phyloP scores from a whole-genome alignment of 2,797 vertebrate genomes.

The Phataginus tetradactyla region DNA sequence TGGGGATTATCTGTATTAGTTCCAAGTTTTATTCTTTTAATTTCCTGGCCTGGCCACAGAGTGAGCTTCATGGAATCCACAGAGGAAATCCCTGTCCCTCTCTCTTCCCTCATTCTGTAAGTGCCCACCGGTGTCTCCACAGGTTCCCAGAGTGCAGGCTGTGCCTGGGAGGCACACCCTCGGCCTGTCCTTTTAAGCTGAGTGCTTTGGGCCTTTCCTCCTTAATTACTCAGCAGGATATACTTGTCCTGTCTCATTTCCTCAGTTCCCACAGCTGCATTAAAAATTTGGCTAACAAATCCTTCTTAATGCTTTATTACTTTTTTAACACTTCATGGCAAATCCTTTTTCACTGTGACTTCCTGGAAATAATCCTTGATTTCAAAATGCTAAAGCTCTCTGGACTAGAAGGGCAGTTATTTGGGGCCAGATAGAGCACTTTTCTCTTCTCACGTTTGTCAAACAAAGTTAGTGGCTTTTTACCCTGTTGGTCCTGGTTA shows the following conservation, averaged over 20 bases:
- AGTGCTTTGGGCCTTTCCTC: conserved; percentile 47
- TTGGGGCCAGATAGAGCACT: neutral
- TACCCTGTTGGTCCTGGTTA: neutral
- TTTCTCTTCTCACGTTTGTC: neutral
- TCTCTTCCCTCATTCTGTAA: neutral
- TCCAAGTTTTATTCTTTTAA: conserved; percentile 57
- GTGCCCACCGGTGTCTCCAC: neutral
- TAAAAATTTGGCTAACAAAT: conserved; percentile 67
- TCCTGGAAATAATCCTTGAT: conserved; percentile 54
- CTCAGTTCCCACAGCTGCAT: conserved; percentile 69
- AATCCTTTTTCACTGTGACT: conserved; percentile 48
- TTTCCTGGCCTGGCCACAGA: conserved; percentile 33
- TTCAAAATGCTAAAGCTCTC: conserved; percentile 49
- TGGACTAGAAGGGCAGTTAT: neutral
- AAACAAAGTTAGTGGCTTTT: conserved; percentile 33
- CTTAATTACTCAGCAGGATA: conserved; percentile 73
- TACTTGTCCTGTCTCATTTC: conserved; percentile 65
- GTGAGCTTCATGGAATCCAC: neutral
- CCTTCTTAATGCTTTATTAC: conserved; percentile 64
- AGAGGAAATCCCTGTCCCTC: conserved; percentile 14
- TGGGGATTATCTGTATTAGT: neutral
- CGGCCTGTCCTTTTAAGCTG: conserved; percentile 3
- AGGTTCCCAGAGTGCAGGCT: neutral
- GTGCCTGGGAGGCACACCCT: neutral
- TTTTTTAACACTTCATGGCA: conserved; percentile 59